These are phyloP conservation scores for Botia kubotai DNA, from an alignment of 2,797 vertebrate genomes.

Conservation along the genomic window DNA sequence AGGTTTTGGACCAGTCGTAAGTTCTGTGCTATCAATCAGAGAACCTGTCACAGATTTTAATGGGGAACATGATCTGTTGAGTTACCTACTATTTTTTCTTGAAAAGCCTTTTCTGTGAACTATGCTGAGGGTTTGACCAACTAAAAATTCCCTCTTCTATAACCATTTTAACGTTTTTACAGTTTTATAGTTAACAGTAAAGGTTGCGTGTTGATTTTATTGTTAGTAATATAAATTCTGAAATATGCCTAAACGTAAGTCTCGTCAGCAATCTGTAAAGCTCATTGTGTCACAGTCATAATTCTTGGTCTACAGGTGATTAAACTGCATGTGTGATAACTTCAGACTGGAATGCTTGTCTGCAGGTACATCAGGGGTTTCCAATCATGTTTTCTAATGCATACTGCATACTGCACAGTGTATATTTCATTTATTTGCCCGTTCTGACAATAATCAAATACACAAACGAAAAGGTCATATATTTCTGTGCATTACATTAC, in stretches of 20 bases:
- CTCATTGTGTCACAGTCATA: not conserved
- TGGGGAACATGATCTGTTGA: slow-evolving; percentile 25
- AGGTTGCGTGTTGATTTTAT: not conserved
- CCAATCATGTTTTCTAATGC: not conserved
- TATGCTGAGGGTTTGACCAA: not conserved
- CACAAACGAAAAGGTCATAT: not conserved
- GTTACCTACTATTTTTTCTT: slow-evolving; percentile 17
- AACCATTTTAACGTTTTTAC: not conserved
- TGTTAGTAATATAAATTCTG: not conserved
- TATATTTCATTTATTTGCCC: not conserved
- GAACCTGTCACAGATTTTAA: slow-evolving; percentile 37
- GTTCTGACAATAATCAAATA: not conserved
- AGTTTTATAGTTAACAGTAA: not conserved
- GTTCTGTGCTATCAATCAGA: slow-evolving; percentile 40
- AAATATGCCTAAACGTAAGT: not conserved
- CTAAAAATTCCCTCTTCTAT: not conserved
- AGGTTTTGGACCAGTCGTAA: slow-evolving; percentile 31
- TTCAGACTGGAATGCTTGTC: not conserved
- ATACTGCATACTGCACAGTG: not conserved
- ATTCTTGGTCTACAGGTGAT: not conserved
- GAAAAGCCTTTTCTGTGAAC: slow-evolving; percentile 1
- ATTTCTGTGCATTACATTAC: not conserved
- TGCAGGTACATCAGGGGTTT: too few species aligned
- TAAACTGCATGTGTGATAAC: not conserved
- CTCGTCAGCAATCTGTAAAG: not conserved